Base-by-base conservation (phyloP, 2,113 vertebrate genomes). In the Malurus melanocephalus region DNA sequence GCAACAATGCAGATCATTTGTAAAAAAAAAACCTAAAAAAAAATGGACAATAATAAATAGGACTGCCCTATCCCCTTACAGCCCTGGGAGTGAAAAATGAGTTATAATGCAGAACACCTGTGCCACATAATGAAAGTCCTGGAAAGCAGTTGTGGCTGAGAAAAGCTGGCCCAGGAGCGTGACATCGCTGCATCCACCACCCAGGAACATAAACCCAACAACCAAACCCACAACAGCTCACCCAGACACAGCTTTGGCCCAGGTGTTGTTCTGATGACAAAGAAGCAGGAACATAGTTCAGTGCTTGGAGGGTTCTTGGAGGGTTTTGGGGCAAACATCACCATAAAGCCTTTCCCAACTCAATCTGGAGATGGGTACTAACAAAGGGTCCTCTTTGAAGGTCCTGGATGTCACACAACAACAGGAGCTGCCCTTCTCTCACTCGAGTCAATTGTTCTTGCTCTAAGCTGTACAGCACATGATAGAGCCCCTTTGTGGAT, bases 91-190 rank as follows among this genome's bases (percentile, higher is more conserved):
- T 94, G 95, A 95, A 96, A 97, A 95, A 94, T 89, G 69, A 87
- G 85, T 92, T 94, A 20, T 92, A 95, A 96, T 83, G 62, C 84
- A 88, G 88, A 97, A 96, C 96, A 95, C 96, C 96, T 98, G 97
- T 46, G 51, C 57, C 96, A 93, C 89, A 93, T 94, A 95, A 97
- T 93, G 82, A 38, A 75, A 92, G 90, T 74, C 93, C 84, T 43
- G 95, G 95, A 97, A 97, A 97, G 96, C 95, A 95, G 89, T 93
- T 85, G 90, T 14, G 82, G 96, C 94, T 93, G 77, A 67, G 85
- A 77, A 97, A 96, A 95, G 76, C 94, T 96, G 94, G 90, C 87
- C 96, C 5, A 0, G 30, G 20, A 88, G 62, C 24, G 16, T 83
- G 93, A 93, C 78, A 30, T 94, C 76, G 62, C 84, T 43, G 62